Percentiles rank a stretch among this genome's conserved stretches.
These are phyloP conservation scores for Cephus nigrinus DNA, from an alignment of 2,888 invertebrate genomes.

Conservation along the genomic window DNA sequence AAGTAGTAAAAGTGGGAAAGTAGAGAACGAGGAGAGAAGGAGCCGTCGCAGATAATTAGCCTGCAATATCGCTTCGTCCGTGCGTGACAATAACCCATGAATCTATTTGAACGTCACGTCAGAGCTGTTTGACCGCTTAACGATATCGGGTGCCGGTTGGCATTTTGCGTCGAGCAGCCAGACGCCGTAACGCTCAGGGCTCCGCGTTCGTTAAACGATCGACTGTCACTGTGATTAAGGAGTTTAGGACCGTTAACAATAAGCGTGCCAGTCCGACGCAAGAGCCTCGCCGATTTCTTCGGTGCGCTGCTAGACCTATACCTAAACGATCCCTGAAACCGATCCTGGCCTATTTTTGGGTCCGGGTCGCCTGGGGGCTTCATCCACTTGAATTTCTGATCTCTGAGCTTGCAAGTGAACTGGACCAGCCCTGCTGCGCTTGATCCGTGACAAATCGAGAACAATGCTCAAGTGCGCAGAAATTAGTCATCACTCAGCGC, in stretches of 20 bases:
- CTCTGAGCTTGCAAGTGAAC: neutral
- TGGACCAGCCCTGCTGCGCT: neutral
- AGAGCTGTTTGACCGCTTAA: conserved; percentile 47
- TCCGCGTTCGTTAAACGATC: conserved; percentile 31
- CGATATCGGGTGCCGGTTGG: conserved; percentile 1
- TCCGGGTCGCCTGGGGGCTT: too few species aligned
- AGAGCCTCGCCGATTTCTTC: neutral
- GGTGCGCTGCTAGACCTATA: neutral
- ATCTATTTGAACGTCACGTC: conserved; percentile 49
- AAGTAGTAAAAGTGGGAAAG: too few species aligned
- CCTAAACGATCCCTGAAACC: too few species aligned
- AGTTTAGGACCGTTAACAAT: conserved; percentile 9
- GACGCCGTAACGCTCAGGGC: neutral
- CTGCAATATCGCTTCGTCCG: conserved; percentile 17
- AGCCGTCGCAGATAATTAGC: conserved; percentile 39
- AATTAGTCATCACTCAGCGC: conserved; percentile 51
- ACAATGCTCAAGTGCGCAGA: conserved; percentile 31
- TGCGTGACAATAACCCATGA: conserved; percentile 50
- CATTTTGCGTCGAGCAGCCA: neutral
- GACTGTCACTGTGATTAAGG: conserved; percentile 33
- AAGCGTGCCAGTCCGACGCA: too few species aligned
- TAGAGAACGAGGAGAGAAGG: neutral
- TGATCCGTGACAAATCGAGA: conserved; percentile 18
- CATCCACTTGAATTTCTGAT: too few species aligned
- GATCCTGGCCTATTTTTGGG: too few species aligned